Percentiles rank a stretch among this genome's conserved stretches.
Conservation (phyloP, 2,113 vertebrate genomes). For the Lontra canadensis region DNA sequence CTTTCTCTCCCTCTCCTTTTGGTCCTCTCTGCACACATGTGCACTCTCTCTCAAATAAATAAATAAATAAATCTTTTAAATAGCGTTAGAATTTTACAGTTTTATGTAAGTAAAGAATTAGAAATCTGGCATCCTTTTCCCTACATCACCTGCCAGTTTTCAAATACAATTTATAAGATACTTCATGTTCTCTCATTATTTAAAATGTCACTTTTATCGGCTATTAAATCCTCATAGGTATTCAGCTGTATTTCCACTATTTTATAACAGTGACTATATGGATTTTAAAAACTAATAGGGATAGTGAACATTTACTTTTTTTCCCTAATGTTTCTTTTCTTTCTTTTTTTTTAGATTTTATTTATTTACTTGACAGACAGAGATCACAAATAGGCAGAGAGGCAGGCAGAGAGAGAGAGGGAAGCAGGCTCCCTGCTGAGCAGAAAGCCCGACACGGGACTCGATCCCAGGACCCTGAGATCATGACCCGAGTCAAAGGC, state of each 20-base stretch:
- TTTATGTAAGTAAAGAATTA: neutral
- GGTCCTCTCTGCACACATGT: neutral
- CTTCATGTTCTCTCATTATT: neutral
- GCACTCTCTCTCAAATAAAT: neutral
- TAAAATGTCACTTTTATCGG: neutral
- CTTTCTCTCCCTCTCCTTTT: neutral
- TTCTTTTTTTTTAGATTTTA: no score
- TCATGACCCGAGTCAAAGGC: no score
- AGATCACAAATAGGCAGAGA: no score
- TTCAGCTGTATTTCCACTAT: neutral
- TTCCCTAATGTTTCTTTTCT: neutral
- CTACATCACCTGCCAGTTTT: neutral
- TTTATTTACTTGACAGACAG: no score
- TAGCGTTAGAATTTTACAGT: neutral
- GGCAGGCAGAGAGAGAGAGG: no score
- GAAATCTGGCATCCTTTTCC: neutral
- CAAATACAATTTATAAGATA: neutral
- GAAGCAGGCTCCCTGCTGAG: no score
- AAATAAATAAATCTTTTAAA: neutral
- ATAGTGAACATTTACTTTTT: neutral
- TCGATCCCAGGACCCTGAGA: no score
- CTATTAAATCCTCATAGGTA: neutral
- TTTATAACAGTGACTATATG: neutral
- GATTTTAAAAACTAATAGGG: neutral
- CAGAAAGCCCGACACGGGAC: no score